These are phyloP conservation scores for Oxyscelio sp. DNA, from an alignment of 2,888 invertebrate genomes.

Conservation along the genomic window DNA sequence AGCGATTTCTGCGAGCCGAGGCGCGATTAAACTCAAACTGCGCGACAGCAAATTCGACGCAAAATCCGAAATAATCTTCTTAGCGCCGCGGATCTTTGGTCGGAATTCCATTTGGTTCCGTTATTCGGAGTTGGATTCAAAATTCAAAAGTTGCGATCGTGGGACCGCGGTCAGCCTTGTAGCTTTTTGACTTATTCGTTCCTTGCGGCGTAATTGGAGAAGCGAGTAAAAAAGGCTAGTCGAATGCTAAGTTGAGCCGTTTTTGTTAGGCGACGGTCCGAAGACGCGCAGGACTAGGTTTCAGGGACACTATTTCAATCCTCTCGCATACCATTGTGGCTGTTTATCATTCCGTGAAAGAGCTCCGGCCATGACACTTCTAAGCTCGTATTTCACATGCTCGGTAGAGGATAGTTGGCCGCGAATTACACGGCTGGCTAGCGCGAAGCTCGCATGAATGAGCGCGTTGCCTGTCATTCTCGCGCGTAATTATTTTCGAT, in stretches of 20 bases:
- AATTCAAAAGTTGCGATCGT: constrained; percentile 40
- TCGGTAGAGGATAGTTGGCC: constrained; percentile 62
- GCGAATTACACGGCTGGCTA: constrained; percentile 73
- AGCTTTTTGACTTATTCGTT: constrained; percentile 51
- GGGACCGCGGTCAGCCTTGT: constrained; percentile 44
- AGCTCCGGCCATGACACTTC: constrained; percentile 74
- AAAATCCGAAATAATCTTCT: constrained; percentile 30
- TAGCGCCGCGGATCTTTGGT: constrained; percentile 16
- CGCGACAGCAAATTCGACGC: constrained; percentile 13
- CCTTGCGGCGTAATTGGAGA: constrained; percentile 62
- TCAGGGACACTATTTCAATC: constrained; percentile 74
- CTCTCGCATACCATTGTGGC: constrained; percentile 69
- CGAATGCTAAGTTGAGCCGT: constrained; percentile 58
- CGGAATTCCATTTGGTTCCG: constrained; percentile 9
- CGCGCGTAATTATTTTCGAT: constrained; percentile 65
- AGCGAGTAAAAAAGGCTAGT: constrained; percentile 39
- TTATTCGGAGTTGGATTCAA: constrained; percentile 35
- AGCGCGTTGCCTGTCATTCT: constrained; percentile 64
- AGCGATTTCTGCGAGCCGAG: not conserved
- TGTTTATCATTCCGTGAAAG: constrained; percentile 73
- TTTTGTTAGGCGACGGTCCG: constrained; percentile 69
- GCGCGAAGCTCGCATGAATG: constrained; percentile 66
- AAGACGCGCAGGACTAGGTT: constrained; percentile 69
- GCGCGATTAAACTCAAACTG: constrained; percentile 21
- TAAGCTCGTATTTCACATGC: constrained; percentile 74